Conservation (phyloP, 2,888 invertebrate genomes). For the Scelioninae gen. 1 region DNA sequence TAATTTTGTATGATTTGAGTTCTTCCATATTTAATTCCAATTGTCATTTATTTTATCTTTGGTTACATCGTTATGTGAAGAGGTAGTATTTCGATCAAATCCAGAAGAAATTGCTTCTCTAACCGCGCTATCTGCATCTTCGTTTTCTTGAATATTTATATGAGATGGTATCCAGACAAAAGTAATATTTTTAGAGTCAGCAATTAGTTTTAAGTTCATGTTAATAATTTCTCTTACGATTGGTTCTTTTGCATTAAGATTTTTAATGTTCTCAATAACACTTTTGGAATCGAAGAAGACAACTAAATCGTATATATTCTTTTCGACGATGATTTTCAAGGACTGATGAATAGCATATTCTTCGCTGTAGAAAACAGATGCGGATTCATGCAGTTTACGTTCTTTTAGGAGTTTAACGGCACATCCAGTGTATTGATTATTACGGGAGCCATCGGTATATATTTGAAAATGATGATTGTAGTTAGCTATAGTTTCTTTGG, state of each 20-base stretch:
- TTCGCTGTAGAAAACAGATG: constrained; percentile 9
- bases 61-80: no score
- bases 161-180: constrained; percentile 13
- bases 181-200: not conserved
- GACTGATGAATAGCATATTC: constrained; percentile 8
- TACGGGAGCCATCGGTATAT: no score
- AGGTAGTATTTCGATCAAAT: no score
- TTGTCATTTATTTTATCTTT: no score
- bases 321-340: not conserved
- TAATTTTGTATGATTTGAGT: no score
- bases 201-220: not conserved
- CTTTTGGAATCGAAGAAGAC: constrained; percentile 31
- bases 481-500: no score
- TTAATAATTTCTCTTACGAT: not conserved
- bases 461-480: no score
- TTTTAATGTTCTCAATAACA: not conserved
- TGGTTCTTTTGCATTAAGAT: not conserved
- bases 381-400: no score
- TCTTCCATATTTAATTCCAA: no score
- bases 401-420: constrained; percentile 5
- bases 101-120: not conserved
- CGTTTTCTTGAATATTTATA: constrained; percentile 10
- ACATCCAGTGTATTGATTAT: constrained; percentile 23
- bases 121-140: constrained; percentile 14
- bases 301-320: not conserved